phyloP scores from a whole-genome alignment of 2,113 vertebrate species.

The Cebus imitator region DNA sequence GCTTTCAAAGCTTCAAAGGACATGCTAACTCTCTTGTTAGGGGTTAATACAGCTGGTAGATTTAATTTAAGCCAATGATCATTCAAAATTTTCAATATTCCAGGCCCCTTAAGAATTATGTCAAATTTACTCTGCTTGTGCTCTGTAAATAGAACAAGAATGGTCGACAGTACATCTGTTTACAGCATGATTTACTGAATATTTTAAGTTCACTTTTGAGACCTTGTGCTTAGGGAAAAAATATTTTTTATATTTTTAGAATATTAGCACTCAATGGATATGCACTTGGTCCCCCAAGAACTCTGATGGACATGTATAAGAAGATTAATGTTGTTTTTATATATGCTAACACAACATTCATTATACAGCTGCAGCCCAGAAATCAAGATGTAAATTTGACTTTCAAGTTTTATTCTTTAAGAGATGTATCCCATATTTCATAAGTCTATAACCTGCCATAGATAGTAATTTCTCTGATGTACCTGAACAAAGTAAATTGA shows the following conservation, averaged over 20 bases:
- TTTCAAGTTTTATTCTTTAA: not conserved
- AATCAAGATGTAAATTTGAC: not conserved
- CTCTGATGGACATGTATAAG: not conserved
- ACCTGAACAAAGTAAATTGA: not conserved
- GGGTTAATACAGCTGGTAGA: not conserved
- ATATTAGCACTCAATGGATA: not conserved
- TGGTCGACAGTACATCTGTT: not conserved
- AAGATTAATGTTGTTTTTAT: not conserved
- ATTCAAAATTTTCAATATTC: not conserved
- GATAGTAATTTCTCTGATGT: not conserved
- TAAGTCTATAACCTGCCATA: not conserved
- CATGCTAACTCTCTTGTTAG: not conserved
- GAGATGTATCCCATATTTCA: not conserved
- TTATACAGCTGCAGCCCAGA: not conserved
- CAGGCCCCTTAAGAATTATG: not conserved
- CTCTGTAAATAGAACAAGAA: not conserved
- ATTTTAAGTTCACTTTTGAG: not conserved
- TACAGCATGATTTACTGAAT: not conserved
- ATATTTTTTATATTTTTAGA: not conserved
- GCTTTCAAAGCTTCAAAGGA: not conserved
- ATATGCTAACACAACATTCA: not conserved
- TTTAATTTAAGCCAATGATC: not conserved
- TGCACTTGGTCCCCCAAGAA: not conserved
- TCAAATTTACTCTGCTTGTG: not conserved
- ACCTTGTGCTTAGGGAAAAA: not conserved